These are phyloP conservation scores for Archips crataeganus DNA, from an alignment of 2,888 invertebrate species.

Conservation along the genomic window DNA sequence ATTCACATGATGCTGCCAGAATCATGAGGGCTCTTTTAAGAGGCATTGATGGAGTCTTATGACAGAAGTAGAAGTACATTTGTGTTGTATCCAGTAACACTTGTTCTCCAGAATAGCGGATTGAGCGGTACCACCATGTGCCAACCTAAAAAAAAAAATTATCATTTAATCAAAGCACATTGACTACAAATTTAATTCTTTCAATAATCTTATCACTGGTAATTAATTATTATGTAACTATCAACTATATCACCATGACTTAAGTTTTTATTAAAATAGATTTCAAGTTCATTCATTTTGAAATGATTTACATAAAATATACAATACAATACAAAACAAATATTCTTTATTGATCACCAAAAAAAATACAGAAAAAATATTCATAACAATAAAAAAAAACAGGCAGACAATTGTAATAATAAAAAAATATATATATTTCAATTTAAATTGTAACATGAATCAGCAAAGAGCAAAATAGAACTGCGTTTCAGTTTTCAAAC, in stretches of 20 bases:
- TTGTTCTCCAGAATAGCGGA: conserved; percentile 98
- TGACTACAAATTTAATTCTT: background rate
- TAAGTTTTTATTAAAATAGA: background rate
- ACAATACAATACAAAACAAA: too few relatives aligned
- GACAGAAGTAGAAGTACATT: conserved; percentile 97
- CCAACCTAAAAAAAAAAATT: conserved; percentile 87
- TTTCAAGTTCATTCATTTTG: background rate
- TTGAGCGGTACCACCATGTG: conserved; percentile 99
- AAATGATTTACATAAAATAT: too few relatives aligned
- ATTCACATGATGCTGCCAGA: conserved; percentile 98
- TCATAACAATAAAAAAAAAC: background rate
- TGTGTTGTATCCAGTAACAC: conserved; percentile 98
- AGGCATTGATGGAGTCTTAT: conserved; percentile 98
- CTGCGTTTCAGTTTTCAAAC: background rate
- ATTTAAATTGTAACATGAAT: background rate
- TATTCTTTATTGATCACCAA: too few relatives aligned
- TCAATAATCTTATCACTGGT: background rate
- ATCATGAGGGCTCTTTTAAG: conserved; percentile 98
- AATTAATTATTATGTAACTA: background rate
- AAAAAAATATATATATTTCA: background rate
- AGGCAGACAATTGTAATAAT: background rate
- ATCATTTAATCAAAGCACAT: background rate
- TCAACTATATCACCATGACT: background rate
- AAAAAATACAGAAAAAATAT: too few relatives aligned
- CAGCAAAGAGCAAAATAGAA: background rate